These are phyloP conservation scores for Heliothis peltigera DNA, from an alignment of 2,888 invertebrate species.

Conservation along the genomic window DNA sequence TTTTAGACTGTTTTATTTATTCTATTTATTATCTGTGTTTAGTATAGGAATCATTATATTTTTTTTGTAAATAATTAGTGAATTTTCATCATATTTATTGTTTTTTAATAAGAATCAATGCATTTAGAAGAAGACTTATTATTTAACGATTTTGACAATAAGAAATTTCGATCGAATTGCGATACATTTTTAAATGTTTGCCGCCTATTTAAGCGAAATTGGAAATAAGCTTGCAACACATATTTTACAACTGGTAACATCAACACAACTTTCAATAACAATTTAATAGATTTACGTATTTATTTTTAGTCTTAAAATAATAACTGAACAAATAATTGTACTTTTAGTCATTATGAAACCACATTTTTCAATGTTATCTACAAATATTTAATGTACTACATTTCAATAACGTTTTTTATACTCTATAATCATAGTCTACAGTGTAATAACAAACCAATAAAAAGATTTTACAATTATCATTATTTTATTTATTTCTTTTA, in stretches of 20 bases:
- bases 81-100: constrained; percentile 70
- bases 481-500: constrained; percentile 36
- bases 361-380: constrained; percentile 42
- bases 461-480: constrained; percentile 47
- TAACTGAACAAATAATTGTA: constrained; percentile 45
- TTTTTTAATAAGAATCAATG: constrained; percentile 64
- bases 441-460: constrained; percentile 60
- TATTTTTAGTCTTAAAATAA: constrained; percentile 44
- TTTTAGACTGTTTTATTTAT: constrained; percentile 83
- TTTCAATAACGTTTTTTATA: constrained; percentile 55
- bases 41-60: constrained; percentile 70
- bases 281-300: constrained; percentile 46
- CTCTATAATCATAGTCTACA: constrained; percentile 56
- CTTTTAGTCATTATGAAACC: constrained; percentile 37
- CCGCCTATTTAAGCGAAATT: constrained; percentile 36
- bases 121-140: constrained; percentile 70
- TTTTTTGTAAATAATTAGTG: constrained; percentile 85
- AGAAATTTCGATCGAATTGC: constrained; percentile 25
- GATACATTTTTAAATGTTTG: constrained; percentile 15
- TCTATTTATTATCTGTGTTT: constrained; percentile 81
- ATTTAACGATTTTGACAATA: constrained; percentile 54
- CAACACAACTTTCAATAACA: constrained; percentile 43
- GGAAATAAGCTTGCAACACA: constrained; percentile 18
- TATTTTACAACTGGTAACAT: too few relatives aligned
- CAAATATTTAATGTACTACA: constrained; percentile 46